These are phyloP conservation scores for Ellobium chinense DNA, from an alignment of 2,888 invertebrate species.

Conservation along the genomic window DNA sequence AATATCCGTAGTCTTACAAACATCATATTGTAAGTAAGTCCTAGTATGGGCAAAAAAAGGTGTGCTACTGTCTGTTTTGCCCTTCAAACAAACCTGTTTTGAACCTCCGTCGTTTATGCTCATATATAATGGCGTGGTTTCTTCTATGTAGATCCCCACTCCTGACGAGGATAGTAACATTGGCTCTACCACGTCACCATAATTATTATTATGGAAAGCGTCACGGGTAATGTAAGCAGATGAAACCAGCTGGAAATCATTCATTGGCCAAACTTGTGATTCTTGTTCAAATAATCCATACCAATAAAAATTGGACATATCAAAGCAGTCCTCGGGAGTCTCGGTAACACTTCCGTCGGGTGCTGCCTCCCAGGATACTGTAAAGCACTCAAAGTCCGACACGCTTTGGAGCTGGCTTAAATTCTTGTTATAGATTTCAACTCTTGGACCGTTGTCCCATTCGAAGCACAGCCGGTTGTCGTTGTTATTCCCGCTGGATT, in stretches of 20 bases:
- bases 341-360: neutral
- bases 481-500: too few species aligned
- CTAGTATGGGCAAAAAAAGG: conserved; percentile 61
- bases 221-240: conserved; percentile 61
- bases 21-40: conserved; percentile 53
- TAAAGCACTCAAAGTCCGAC: conserved; percentile 11
- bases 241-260: conserved; percentile 24
- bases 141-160: conserved; percentile 84
- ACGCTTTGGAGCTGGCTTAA: neutral
- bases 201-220: conserved; percentile 45
- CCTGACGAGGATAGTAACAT: conserved; percentile 85
- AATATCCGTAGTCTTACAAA: conserved; percentile 60
- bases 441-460: conserved; percentile 1
- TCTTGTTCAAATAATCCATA: conserved; percentile 42
- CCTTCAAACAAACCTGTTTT: conserved; percentile 57
- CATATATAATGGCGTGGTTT: conserved; percentile 87
- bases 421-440: neutral
- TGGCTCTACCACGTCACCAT: conserved; percentile 79
- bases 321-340: conserved; percentile 48
- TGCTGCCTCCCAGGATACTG: conserved; percentile 2
- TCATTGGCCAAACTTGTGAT: conserved; percentile 47
- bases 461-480: conserved; percentile 3
- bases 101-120: conserved; percentile 85
- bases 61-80: conserved; percentile 51
- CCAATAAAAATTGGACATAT: conserved; percentile 38